phyloP scores from a whole-genome alignment of 1,140 invertebrate species.

The Heliconius himera region DNA sequence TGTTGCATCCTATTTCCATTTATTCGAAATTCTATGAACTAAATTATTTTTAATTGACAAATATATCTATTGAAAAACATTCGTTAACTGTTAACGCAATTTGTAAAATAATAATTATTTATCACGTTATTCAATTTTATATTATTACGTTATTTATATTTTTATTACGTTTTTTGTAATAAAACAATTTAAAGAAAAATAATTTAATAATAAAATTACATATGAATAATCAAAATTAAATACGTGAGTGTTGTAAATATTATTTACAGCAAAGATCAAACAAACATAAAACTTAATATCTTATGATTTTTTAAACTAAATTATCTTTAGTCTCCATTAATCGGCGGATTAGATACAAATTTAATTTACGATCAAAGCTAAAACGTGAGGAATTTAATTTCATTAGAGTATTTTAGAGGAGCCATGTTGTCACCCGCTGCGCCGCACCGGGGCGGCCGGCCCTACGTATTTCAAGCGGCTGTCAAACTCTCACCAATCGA shows the following conservation, averaged over 20 bases:
- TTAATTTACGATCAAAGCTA: conserved; percentile 78
- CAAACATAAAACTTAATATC: background rate
- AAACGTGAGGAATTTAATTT: conserved; percentile 81
- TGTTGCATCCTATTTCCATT: no score
- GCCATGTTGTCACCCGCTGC: conserved; percentile 76
- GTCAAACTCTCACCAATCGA: conserved; percentile 70
- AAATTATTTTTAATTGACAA: no score
- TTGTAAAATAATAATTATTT: no score
- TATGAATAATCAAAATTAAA: no score
- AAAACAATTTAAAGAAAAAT: no score
- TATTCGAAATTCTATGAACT: no score
- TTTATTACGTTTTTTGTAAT: no score
- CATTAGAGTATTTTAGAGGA: conserved; percentile 78
- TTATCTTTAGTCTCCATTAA: conserved; percentile 60
- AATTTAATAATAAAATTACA: no score
- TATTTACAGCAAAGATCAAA: background rate
- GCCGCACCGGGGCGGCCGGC: conserved; percentile 50
- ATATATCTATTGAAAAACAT: no score
- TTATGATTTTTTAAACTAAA: conserved; percentile 9
- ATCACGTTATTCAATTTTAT: no score
- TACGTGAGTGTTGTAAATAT: background rate
- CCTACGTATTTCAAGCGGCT: conserved; percentile 76
- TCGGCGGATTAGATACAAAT: conserved; percentile 78
- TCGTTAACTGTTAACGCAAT: no score
- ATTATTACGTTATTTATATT: no score